Conservation (phyloP, 2,888 invertebrate genomes). For the Noctuana brunneofusca region DNA sequence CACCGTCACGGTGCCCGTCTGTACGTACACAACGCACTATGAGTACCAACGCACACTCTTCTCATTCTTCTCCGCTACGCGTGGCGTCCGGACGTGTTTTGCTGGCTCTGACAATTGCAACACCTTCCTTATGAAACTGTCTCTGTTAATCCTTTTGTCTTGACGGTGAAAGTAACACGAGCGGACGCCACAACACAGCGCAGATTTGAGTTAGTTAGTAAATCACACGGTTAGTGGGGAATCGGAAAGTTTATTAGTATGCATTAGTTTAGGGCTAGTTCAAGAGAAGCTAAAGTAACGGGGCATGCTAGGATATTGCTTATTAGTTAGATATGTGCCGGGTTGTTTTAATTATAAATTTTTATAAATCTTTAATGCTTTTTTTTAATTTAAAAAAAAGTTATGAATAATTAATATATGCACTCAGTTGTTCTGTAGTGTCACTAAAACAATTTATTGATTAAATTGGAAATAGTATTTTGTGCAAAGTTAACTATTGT, state of each 20-base stretch:
- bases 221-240: slow-evolving; percentile 27
- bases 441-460: too few relatives aligned
- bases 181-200: slow-evolving; percentile 80
- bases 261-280: slow-evolving; percentile 33
- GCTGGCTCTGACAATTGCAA: slow-evolving; percentile 16
- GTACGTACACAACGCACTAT: slow-evolving; percentile 50
- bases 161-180: slow-evolving; percentile 58
- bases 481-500: too few relatives aligned
- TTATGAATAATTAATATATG: too few relatives aligned
- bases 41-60: slow-evolving; percentile 79
- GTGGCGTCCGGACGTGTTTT: slow-evolving; percentile 69
- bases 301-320: slow-evolving; percentile 32
- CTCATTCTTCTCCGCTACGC: slow-evolving; percentile 51
- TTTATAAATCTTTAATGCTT: too few relatives aligned
- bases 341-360: background rate
- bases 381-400: too few relatives aligned
- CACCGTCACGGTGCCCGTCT: slow-evolving; percentile 82
- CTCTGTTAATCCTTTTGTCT: slow-evolving; percentile 9
- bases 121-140: background rate
- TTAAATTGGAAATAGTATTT: too few relatives aligned
- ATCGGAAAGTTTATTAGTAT: slow-evolving; percentile 35
- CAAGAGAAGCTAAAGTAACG: slow-evolving; percentile 23
- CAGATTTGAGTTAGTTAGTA: slow-evolving; percentile 38
- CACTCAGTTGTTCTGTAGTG: too few relatives aligned
- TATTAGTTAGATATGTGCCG: slow-evolving; percentile 20